A percentile compares a stretch with the other conserved stretches of the same genome.
Conservation (phyloP, 2,888 invertebrate genomes). For the Boloria selene region DNA sequence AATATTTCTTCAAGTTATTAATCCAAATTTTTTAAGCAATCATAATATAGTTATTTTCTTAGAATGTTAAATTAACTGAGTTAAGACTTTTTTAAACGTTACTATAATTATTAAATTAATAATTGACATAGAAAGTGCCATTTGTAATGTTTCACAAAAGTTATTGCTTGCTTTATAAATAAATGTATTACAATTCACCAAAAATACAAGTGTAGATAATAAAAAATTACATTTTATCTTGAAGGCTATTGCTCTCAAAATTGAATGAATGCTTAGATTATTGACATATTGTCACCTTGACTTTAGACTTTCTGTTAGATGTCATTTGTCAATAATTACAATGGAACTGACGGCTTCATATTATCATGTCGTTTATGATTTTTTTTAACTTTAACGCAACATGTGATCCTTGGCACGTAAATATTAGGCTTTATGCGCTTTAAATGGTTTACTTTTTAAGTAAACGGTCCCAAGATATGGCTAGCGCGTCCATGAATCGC, state of each 20-base stretch:
- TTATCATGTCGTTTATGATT: constrained; percentile 28
- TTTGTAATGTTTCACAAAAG: no score
- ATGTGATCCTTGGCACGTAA: constrained; percentile 39
- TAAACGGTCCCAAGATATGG: constrained; percentile 53
- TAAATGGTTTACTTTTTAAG: constrained; percentile 18
- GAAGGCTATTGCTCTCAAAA: background rate
- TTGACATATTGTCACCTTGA: constrained; percentile 21
- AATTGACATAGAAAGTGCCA: no score
- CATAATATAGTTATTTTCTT: background rate
- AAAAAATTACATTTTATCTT: no score
- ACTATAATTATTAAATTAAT: background rate
- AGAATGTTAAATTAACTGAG: background rate
- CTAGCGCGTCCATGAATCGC: constrained; percentile 82
- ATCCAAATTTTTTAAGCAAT: constrained; percentile 1
- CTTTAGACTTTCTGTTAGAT: constrained; percentile 15
- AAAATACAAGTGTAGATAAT: no score
- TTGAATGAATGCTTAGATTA: background rate
- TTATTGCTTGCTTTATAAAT: no score
- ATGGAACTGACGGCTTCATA: constrained; percentile 16
- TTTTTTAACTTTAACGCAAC: constrained; percentile 37
- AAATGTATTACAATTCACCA: no score
- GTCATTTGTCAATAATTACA: constrained; percentile 17
- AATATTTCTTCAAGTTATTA: background rate
- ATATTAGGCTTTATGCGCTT: constrained; percentile 26
- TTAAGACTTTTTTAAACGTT: background rate